These are phyloP conservation scores for Lordiphosa collinella DNA, from an alignment of 1,140 invertebrate genomes.

Conservation along the genomic window DNA sequence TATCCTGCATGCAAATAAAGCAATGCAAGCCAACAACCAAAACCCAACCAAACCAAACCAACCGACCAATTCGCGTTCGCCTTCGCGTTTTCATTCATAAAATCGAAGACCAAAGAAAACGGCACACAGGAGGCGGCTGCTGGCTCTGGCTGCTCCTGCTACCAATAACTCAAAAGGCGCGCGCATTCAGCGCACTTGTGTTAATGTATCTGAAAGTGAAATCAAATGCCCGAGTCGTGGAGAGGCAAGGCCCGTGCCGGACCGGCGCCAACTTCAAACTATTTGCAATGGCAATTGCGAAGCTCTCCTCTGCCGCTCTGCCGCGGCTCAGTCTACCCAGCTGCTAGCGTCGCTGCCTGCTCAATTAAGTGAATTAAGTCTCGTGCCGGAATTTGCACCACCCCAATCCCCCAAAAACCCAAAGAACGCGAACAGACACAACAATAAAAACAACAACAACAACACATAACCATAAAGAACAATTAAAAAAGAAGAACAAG, in stretches of 20 bases:
- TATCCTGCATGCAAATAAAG: constrained; percentile 52
- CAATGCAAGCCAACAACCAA: constrained; percentile 22
- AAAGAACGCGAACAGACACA: constrained; percentile 17
- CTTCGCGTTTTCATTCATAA: constrained; percentile 58
- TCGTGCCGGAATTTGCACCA: constrained; percentile 55
- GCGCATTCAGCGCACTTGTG: constrained; percentile 43
- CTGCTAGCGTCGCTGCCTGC: constrained; percentile 28
- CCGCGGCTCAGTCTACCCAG: not conserved
- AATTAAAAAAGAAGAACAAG: constrained; percentile 30
- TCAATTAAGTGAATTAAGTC: constrained; percentile 61
- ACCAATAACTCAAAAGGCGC: constrained; percentile 53
- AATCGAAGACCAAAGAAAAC: constrained; percentile 58
- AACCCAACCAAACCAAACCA: not conserved
- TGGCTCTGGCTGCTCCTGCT: constrained; percentile 9
- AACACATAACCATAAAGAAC: constrained; percentile 28
- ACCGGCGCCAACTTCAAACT: constrained; percentile 41
- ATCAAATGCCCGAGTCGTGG: constrained; percentile 33
- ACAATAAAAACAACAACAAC: not conserved
- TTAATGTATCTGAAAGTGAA: constrained; percentile 58
- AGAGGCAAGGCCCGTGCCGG: constrained; percentile 6
- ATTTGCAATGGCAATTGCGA: constrained; percentile 25
- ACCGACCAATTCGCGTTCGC: constrained; percentile 47
- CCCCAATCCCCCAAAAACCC: constrained; percentile 20
- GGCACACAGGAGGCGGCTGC: constrained; percentile 34
- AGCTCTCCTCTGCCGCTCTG: not conserved